Evolutionary conservation across 2,797 vertebrate genomes (phyloP).

Genomic region (Molossus molossus): DNA sequence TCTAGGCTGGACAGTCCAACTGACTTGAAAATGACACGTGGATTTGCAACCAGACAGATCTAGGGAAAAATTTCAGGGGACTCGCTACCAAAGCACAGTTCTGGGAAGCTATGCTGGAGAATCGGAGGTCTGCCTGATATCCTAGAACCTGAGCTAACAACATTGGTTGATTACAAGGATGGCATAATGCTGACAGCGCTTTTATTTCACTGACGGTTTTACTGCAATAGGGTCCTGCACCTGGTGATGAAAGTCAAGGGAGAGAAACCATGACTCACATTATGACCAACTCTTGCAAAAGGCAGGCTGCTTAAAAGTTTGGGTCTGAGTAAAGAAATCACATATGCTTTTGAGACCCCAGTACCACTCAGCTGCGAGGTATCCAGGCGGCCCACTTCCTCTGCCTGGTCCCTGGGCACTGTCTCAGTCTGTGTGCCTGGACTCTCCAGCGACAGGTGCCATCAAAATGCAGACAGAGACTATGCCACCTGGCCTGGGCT

Average conservation of each 20-base stretch:
- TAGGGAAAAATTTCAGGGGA: not conserved
- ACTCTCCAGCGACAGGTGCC: conserved; percentile 65
- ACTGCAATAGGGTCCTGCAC: not conserved
- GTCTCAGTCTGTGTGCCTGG: not conserved
- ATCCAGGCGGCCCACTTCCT: not conserved
- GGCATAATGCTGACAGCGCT: not conserved
- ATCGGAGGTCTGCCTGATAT: not conserved
- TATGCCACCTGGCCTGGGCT: conserved; percentile 74
- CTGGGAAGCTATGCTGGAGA: not conserved
- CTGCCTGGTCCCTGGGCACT: not conserved
- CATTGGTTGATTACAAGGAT: not conserved
- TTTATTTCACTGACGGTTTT: not conserved
- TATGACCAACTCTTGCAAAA: not conserved
- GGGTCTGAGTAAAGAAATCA: not conserved
- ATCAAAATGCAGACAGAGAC: conserved; percentile 68
- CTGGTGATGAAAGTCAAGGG: not conserved
- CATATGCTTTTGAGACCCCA: not conserved
- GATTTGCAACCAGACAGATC: not conserved
- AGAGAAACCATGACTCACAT: conserved; percentile 23
- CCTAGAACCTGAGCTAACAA: not conserved
- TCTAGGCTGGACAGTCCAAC: not conserved
- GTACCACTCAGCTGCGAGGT: not conserved
- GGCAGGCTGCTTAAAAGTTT: not conserved
- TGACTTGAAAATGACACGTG: not conserved
- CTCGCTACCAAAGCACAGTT: not conserved